Base-by-base conservation (phyloP, 2,888 invertebrate genomes). In the Temnothorax ravouxi region DNA sequence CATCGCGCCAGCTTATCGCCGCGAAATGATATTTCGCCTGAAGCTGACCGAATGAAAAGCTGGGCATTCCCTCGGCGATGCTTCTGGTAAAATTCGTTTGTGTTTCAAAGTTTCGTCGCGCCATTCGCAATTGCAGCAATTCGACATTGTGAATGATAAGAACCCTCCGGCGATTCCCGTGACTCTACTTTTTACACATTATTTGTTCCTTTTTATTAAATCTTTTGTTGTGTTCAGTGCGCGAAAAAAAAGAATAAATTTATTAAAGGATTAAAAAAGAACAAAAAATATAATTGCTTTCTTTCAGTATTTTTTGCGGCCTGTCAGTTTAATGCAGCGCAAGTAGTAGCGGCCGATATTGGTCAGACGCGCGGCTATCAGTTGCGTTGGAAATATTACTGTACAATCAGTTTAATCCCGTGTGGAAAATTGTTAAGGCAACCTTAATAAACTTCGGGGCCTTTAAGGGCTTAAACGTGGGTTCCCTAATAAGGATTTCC, bases 31-130 rank as follows among this genome's bases (percentile, higher is more conserved):
- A 90, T 88, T 85, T 84, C 76, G 84, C 64, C 83, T 61, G 72
- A 64, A 84, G 71, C 81, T 62, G 87, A 81, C 64, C 67, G 83
- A 86, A 85, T 84, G 80, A 62, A 79, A 80, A 72, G 44, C 81
- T 66, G 75, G n/a, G 83, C 87, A 64, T 59, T 88, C 89, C 90
- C 90, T 64, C 67, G 88, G 71, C 90, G 90, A 88, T 86, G 85
- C 84, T 89, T 90, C 84, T 74, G 82, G 77, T 72, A 86, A 85
- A 90, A 88, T 80, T 90, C 86, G 80, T 71, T 83, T 83, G 76
- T 52, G 86, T 86, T 59, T 47, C 87, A 84, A 87, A 88, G 86
- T 88, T 89, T 89, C 87, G 84, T 89, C 89, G 84, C 83, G 69
- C 84, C 84, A 88, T 88, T 88, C 86, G 80, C 86, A 85, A 87